A percentile compares a stretch with the other conserved stretches of the same genome.
Evolutionary conservation across 2,888 invertebrate genomes (phyloP).

Genomic region (Dryocosmus kuriphilus): DNA sequence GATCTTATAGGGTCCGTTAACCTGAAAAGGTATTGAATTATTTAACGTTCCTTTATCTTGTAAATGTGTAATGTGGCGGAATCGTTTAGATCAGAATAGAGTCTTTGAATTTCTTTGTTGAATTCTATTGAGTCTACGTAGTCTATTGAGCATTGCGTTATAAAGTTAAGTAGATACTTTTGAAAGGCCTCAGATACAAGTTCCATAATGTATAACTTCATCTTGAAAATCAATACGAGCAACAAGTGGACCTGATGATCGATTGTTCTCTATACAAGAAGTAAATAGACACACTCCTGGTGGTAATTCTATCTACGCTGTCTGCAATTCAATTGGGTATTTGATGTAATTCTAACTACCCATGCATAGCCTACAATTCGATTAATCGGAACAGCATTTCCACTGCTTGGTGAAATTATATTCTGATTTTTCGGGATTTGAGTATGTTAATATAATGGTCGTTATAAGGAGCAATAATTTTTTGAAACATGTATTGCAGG

Average conservation of each 20-base stretch:
- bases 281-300: background rate
- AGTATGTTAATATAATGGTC: background rate
- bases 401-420: background rate
- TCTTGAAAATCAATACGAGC: background rate
- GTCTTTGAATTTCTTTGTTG: background rate
- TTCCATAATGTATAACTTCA: background rate
- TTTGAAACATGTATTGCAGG: too few species aligned
- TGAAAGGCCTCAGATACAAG: background rate
- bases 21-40: too few species aligned
- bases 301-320: background rate
- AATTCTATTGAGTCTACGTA: background rate
- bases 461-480: too few species aligned
- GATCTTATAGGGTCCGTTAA: too few species aligned
- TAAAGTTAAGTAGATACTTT: background rate
- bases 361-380: background rate
- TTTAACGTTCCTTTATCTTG: too few species aligned
- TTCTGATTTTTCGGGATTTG: background rate
- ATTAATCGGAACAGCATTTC: background rate
- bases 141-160: background rate
- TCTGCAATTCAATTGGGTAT: background rate
- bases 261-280: background rate
- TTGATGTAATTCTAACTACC: background rate
- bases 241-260: background rate
- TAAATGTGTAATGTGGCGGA: background rate
- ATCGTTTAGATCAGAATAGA: background rate